Evolutionary conservation across 2,888 invertebrate genomes (phyloP).

Genomic region (Arenicola marina): DNA sequence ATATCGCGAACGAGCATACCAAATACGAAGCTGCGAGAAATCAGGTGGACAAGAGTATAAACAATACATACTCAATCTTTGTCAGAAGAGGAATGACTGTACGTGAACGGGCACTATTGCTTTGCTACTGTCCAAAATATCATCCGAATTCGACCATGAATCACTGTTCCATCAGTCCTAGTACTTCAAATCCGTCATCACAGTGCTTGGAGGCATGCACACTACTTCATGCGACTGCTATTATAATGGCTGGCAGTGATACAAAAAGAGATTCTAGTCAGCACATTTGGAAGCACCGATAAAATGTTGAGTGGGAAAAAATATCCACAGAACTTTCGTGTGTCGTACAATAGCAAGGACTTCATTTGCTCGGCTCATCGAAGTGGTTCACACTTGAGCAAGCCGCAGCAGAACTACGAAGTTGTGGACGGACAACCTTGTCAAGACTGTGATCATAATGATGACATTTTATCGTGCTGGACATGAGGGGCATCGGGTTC

Average conservation of each 20-base stretch:
- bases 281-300: constrained; percentile 6
- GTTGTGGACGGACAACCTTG: background rate
- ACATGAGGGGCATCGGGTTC: constrained; percentile 7
- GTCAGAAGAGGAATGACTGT: no score
- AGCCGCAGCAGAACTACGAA: constrained; percentile 5
- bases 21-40: no score
- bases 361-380: constrained; percentile 7
- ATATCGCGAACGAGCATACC: no score
- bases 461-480: background rate
- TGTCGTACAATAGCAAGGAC: background rate
- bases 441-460: background rate
- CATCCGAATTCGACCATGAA: no score
- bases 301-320: constrained; percentile 9
- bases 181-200: constrained; percentile 1
- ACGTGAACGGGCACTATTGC: no score
- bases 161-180: constrained; percentile 2
- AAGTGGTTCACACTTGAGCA: constrained; percentile 1
- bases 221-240: background rate
- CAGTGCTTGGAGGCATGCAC: constrained; percentile 3
- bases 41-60: no score
- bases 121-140: no score
- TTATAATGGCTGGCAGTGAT: constrained; percentile 9
- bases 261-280: background rate
- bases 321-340: constrained; percentile 1
- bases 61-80: no score